Base-by-base conservation (phyloP, 2,888 invertebrate species). In the Cepaea hortensis region DNA sequence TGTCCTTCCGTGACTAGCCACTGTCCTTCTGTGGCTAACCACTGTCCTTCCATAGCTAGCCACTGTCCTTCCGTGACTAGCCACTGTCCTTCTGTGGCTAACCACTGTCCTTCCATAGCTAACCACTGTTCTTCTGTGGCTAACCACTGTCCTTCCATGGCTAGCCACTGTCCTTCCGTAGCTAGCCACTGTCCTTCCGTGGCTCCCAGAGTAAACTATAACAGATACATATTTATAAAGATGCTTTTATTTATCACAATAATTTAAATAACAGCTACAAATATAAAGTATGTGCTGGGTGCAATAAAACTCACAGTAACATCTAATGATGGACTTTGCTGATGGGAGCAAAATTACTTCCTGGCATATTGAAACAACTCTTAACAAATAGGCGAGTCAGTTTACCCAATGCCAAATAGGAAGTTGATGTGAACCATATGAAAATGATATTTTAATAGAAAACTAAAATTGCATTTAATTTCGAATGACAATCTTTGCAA, bases 351-450 rank as follows among this genome's bases (percentile, higher is more conserved):
- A 80, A 80, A 65, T 80, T 65, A 48, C 70, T 70, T 70, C 81
- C 81, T 81, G 81, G 70, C 81, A 81, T 81, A 65, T 50, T 80
- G 70, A 70, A 81, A 81, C 70, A 70, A 81, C 81, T 81, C 81
- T 81, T 13, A 81, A 81, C 68, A 81, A 81, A 81, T 81, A 81
- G 68, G 18, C 50, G 50, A 81, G 81, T 50, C 23, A 13, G 48
- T 70, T 70, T 81, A 20, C n/a, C 11, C 13, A 48, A 70, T 81
- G 81, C 81, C 70, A 81, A 68, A 81, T 70, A 81, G 81, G 81
- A 81, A 81, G 81, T 70, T 46, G 55, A 77, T 18, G 5, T 13
- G 13, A 7, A 3, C 3, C 18, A 76, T 4, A 50, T 50, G 18
- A 5, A 55, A 77, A 20, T 61, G 77, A 77, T 11, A 7, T n/a